phyloP scores from a whole-genome alignment of 2,888 invertebrate species.

The Dicyrtomina minuta region DNA sequence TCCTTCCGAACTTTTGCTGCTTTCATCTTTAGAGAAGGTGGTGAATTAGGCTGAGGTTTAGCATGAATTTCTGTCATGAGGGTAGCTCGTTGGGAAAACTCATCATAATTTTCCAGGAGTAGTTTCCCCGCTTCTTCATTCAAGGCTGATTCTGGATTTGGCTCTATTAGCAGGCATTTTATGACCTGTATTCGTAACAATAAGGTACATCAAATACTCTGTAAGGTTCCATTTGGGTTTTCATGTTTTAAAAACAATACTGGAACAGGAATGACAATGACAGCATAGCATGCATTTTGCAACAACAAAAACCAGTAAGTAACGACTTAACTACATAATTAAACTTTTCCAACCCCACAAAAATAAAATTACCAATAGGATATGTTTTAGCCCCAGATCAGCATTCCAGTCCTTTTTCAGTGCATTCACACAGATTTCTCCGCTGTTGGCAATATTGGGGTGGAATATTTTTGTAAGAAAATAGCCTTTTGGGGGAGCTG shows the following conservation, averaged over 20 bases:
- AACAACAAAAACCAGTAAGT: neutral
- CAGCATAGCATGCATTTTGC: neutral
- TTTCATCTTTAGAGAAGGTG: slow-evolving; percentile 22
- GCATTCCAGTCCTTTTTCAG: slow-evolving; percentile 95
- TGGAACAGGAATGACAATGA: slow-evolving; percentile 3
- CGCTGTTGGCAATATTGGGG: slow-evolving; percentile 90
- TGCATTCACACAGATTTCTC: slow-evolving; percentile 96
- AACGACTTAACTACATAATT: neutral
- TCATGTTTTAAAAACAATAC: slow-evolving; percentile 15
- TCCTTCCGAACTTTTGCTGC: slow-evolving; percentile 66
- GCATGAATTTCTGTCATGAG: slow-evolving; percentile 93
- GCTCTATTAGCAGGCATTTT: slow-evolving; percentile 92
- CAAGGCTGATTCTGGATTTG: slow-evolving; percentile 94
- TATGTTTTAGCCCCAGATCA: slow-evolving; percentile 71
- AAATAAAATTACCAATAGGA: slow-evolving; percentile 32
- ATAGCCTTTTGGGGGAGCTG: slow-evolving; percentile 86
- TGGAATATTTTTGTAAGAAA: slow-evolving; percentile 96
- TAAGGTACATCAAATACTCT: slow-evolving; percentile 25
- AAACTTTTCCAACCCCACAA: neutral
- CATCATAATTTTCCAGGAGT: slow-evolving; percentile 86
- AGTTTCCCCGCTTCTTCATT: slow-evolving; percentile 96
- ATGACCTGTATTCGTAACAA: slow-evolving; percentile 74
- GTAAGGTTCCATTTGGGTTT: too few relatives aligned
- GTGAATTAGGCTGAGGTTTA: slow-evolving; percentile 47
- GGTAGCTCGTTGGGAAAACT: slow-evolving; percentile 83